Percentiles rank a stretch among this genome's conserved stretches.
phyloP scores from a whole-genome alignment of 2,888 invertebrate genomes.

The Limnephilus auricula region DNA sequence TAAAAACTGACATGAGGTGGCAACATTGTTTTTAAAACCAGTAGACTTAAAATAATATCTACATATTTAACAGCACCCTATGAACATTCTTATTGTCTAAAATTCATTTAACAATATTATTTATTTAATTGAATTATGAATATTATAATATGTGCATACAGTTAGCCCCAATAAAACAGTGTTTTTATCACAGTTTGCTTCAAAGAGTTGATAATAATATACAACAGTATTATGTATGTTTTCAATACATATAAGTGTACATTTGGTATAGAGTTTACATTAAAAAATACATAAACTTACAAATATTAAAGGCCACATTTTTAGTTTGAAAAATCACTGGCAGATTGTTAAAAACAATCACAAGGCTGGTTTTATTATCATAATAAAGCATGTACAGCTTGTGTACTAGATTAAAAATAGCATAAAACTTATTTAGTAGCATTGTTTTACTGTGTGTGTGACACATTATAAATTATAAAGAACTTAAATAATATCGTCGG shows the following conservation, averaged over 20 bases:
- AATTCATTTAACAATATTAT: background rate
- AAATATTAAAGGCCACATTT: conserved; percentile 2
- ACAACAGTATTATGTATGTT: background rate
- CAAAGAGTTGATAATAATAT: background rate
- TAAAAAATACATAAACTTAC: background rate
- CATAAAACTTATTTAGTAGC: background rate
- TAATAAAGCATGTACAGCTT: background rate
- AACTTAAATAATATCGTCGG: background rate
- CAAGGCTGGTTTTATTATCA: background rate
- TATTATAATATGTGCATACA: background rate
- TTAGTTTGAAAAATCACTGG: background rate
- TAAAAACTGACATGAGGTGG: background rate
- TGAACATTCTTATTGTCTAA: background rate
- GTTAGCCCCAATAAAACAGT: background rate
- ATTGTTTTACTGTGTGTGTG: background rate
- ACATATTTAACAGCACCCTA: background rate
- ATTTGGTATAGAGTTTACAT: background rate
- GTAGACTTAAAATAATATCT: background rate
- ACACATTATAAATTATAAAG: background rate
- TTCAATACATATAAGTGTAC: background rate
- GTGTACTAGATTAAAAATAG: background rate
- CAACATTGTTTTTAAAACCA: background rate
- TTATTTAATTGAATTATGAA: background rate
- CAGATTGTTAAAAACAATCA: background rate
- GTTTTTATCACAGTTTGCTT: background rate